These are phyloP conservation scores for Anodontia alba DNA, from an alignment of 2,888 invertebrate species.

Conservation along the genomic window DNA sequence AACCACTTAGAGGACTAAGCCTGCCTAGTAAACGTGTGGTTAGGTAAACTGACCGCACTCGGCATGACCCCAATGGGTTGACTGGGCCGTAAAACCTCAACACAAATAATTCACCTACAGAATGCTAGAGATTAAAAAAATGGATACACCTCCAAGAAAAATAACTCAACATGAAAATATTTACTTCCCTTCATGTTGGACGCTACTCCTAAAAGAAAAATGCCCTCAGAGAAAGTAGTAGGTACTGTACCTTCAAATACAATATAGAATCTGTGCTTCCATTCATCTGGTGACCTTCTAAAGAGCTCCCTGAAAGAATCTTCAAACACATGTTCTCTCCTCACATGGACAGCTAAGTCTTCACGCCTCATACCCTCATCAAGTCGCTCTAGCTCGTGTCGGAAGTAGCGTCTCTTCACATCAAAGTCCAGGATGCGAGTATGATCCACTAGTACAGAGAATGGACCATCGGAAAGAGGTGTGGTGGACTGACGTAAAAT, in stretches of 20 bases:
- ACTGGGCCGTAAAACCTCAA: too few species aligned
- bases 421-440: constrained; percentile 95
- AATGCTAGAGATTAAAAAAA: too few species aligned
- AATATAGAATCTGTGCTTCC: constrained; percentile 96
- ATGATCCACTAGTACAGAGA: constrained; percentile 94
- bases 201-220: too few species aligned
- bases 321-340: constrained; percentile 93
- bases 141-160: too few species aligned
- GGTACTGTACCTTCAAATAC: constrained; percentile 93
- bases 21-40: too few species aligned
- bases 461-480: constrained; percentile 93
- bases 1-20: too few species aligned
- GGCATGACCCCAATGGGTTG: too few species aligned
- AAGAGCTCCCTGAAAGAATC: constrained; percentile 95
- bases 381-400: constrained; percentile 93
- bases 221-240: too few species aligned
- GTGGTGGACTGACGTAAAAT: constrained; percentile 91
- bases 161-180: too few species aligned
- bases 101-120: too few species aligned
- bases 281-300: constrained; percentile 92
- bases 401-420: constrained; percentile 94
- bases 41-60: too few species aligned
- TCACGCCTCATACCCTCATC: constrained; percentile 89
- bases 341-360: constrained; percentile 94
- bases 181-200: too few species aligned